Conservation (phyloP, 1,140 invertebrate genomes). For the Drosophila insularis region DNA sequence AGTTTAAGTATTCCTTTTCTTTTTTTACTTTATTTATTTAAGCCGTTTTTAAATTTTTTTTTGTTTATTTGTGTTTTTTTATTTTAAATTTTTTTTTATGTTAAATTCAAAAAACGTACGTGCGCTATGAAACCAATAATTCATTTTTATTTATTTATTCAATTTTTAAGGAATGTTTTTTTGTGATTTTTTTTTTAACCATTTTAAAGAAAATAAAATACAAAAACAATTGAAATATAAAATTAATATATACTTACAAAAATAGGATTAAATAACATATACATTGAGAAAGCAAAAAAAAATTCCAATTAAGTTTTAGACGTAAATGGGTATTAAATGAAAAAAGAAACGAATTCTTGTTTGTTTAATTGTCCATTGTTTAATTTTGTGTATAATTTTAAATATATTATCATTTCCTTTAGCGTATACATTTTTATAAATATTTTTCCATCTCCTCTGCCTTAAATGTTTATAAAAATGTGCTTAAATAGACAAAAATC, state of each 20-base stretch:
- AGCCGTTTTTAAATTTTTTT: slow-evolving; percentile 52
- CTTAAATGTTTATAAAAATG: slow-evolving; percentile 79
- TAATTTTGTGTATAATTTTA: slow-evolving; percentile 71
- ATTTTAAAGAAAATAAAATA: slow-evolving; percentile 20
- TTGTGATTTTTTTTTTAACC: slow-evolving; percentile 26
- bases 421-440: slow-evolving; percentile 80
- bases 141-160: slow-evolving; percentile 53
- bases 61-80: slow-evolving; percentile 44
- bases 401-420: slow-evolving; percentile 74
- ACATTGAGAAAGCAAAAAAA: background rate
- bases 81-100: slow-evolving; percentile 30
- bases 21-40: slow-evolving; percentile 64
- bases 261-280: background rate
- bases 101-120: slow-evolving; percentile 74
- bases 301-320: background rate
- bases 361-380: slow-evolving; percentile 35
- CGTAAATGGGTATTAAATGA: background rate
- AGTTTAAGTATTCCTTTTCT: slow-evolving; percentile 39
- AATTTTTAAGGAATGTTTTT: slow-evolving; percentile 44
- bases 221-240: background rate
- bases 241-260: background rate
- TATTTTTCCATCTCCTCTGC: slow-evolving; percentile 47
- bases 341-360: background rate
- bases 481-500: slow-evolving; percentile 81
- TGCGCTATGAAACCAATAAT: slow-evolving; percentile 83